Evolutionary conservation across 2,113 vertebrate genomes (phyloP).

Genomic region (Boleophthalmus pectinirostris): DNA sequence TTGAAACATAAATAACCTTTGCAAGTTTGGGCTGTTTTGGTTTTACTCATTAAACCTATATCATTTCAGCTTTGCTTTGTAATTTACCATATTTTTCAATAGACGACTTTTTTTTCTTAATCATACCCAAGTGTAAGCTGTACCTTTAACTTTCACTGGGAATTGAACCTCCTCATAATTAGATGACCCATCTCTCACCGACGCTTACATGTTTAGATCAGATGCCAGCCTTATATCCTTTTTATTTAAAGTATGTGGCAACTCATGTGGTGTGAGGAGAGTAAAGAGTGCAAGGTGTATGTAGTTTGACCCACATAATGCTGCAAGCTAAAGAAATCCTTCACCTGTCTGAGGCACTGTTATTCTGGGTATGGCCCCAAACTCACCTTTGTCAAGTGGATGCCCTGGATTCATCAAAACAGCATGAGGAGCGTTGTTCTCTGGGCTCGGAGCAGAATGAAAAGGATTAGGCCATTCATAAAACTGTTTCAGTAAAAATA

Average conservation of each 20-base stretch:
- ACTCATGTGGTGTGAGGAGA: neutral
- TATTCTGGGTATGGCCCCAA: slow-evolving; percentile 6
- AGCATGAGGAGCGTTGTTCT: neutral
- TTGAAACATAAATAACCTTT: too few species aligned
- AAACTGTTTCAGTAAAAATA: neutral
- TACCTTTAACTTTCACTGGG: too few species aligned
- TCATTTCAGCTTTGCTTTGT: too few species aligned
- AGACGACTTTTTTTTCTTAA: too few species aligned
- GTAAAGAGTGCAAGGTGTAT: neutral
- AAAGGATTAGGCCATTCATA: neutral
- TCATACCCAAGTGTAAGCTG: too few species aligned
- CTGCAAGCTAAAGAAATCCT: slow-evolving; percentile 3
- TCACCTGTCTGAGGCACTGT: neutral
- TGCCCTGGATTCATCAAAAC: neutral
- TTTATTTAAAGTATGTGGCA: neutral
- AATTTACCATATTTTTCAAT: too few species aligned
- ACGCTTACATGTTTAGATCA: too few species aligned
- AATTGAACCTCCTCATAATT: too few species aligned
- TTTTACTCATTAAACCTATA: too few species aligned
- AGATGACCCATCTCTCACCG: too few species aligned
- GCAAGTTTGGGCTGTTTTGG: too few species aligned
- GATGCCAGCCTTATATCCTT: neutral
- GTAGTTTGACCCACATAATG: neutral
- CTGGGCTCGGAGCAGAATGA: neutral
- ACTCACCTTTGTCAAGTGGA: neutral